phyloP scores from a whole-genome alignment of 2,888 invertebrate species.

The Eristalis pertinax region DNA sequence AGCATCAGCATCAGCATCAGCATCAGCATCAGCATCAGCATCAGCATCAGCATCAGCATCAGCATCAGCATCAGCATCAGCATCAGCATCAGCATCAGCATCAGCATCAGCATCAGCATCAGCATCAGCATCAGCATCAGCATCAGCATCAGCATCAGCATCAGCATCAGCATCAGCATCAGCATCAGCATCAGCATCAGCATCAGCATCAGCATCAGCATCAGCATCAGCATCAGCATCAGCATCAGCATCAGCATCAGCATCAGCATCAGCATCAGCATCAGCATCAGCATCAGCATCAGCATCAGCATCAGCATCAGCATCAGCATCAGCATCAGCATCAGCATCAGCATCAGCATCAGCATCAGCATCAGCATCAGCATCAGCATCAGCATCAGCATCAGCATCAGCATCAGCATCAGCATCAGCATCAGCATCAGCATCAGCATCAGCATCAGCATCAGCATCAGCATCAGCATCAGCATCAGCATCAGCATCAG shows the following conservation, averaged over 20 bases:
- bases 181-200: slow-evolving; percentile 11
- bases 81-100: slow-evolving; percentile 14
- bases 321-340: not conserved
- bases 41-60: slow-evolving; percentile 14
- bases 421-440: too few species aligned
- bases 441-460: too few species aligned
- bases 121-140: slow-evolving; percentile 13
- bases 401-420: too few species aligned
- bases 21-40: slow-evolving; percentile 3
- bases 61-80: slow-evolving; percentile 11
- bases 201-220: slow-evolving; percentile 14
- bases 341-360: not conserved
- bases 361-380: too few species aligned
- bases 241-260: slow-evolving; percentile 7
- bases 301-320: slow-evolving; percentile 10
- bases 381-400: too few species aligned
- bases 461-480: too few species aligned
- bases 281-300: slow-evolving; percentile 16
- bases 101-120: slow-evolving; percentile 16
- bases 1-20: slow-evolving; percentile 14
- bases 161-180: slow-evolving; percentile 16
- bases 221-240: slow-evolving; percentile 16
- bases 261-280: slow-evolving; percentile 14
- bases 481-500: too few species aligned
- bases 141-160: slow-evolving; percentile 14